Evolutionary conservation across 1,140 invertebrate genomes (phyloP).

Genomic region (Frieseomelitta varia): DNA sequence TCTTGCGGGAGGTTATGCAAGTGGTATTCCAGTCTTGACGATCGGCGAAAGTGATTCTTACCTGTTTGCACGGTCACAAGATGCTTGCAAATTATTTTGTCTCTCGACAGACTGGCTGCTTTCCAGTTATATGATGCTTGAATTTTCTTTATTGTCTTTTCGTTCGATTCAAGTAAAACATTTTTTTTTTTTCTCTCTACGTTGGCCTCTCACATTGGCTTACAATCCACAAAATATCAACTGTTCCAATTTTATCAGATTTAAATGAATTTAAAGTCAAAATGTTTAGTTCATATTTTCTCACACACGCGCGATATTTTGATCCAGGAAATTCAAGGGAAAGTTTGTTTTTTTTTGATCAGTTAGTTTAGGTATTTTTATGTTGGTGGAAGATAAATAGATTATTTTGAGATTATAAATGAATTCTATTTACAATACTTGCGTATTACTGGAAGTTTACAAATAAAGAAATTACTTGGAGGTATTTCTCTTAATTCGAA

Average conservation of each 20-base stretch:
- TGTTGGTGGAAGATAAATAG: neutral
- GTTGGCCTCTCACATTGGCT: neutral
- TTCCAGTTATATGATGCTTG: neutral
- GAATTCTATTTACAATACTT: neutral
- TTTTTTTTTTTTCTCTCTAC: neutral
- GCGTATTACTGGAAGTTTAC: no score
- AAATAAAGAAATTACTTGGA: neutral
- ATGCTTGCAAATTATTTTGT: slow-evolving; percentile 17
- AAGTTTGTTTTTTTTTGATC: neutral
- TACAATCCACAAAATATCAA: neutral
- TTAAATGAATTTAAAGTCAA: neutral
- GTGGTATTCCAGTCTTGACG: slow-evolving; percentile 52
- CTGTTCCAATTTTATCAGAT: no score
- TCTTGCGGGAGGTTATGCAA: slow-evolving; percentile 73
- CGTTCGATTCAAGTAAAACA: neutral
- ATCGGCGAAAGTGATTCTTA: slow-evolving; percentile 78
- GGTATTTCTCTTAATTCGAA: neutral
- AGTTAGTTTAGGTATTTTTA: neutral
- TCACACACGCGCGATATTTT: no score
- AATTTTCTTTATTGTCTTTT: neutral
- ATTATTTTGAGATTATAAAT: neutral
- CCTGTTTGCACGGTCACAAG: slow-evolving; percentile 33
- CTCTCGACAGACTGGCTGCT: neutral
- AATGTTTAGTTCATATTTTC: neutral
- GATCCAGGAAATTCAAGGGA: no score